A percentile compares a stretch with the other conserved stretches of the same genome.
Conservation (phyloP, 37 sponge, comb jelly and placozoan species). For the Spongia lamella region DNA sequence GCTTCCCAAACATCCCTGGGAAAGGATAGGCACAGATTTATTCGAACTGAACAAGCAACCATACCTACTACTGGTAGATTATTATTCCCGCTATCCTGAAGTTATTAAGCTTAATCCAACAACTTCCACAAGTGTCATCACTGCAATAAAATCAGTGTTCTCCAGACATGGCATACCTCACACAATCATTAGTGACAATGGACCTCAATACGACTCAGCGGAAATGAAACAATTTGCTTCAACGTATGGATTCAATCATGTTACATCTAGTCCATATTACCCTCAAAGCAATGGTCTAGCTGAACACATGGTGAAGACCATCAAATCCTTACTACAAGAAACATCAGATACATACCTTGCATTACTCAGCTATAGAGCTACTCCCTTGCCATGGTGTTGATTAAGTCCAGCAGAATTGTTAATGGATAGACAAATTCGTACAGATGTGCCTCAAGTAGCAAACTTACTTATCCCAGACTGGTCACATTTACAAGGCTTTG, state of each 20-base stretch:
- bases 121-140: conserved; percentile 47
- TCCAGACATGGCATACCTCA: conserved; percentile 49
- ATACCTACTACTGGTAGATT: too few relatives aligned
- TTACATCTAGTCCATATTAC: conserved; percentile 48
- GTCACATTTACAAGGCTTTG: conserved; percentile 27
- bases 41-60: background rate
- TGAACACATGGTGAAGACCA: conserved; percentile 45
- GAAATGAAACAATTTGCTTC: conserved; percentile 38
- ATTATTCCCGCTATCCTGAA: conserved; percentile 31
- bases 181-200: conserved; percentile 47
- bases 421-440: conserved; percentile 38
- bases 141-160: conserved; percentile 30
- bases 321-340: conserved; percentile 19
- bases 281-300: conserved; percentile 63
- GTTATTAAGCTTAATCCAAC: conserved; percentile 30
- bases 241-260: conserved; percentile 34
- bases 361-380: conserved; percentile 50
- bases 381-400: conserved; percentile 56
- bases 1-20: background rate
- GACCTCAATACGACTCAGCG: conserved; percentile 45
- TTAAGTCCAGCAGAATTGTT: conserved; percentile 42
- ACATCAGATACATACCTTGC: conserved; percentile 21
- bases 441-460: conserved; percentile 38
- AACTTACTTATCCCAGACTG: conserved; percentile 44
- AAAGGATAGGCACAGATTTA: conserved; percentile 1